Evolutionary conservation across 2,797 vertebrate species (phyloP), one percentile per base, ranked within the genome.

Genomic region (Hylomyscus alleni): DNA sequence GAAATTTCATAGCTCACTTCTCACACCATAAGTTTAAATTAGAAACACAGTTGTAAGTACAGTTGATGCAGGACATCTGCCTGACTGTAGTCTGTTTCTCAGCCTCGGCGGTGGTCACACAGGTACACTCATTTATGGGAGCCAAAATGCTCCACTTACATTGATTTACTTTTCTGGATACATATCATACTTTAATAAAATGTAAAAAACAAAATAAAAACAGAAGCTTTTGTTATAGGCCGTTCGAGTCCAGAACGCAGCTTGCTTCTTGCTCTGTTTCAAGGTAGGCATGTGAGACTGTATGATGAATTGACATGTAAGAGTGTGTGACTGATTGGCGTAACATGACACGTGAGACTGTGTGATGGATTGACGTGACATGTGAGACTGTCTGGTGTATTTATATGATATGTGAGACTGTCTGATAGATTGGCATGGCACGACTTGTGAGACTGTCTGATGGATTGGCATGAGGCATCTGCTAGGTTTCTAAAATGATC

Each of bases 1-100:
- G 90, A 94, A 80, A 80, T 62, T 34, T 81, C 69, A 67, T 26
- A 60, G 65, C 24, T 80, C 24, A 56, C 88, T 85, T 95, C 82
- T 67, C 11, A 44, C 47, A 54, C 75, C 7, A 0, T 20, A 67
- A 40, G 8, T 73, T 84, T 87, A 77, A 83, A 31, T 56, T 56
- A 82, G 65, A 93, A 82, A 67, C 31, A 15, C 2, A n/a, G 50
- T 83, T 87, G 83, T 54, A 54, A 60, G 19, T 60, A 4, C 2
- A 75, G 24, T 58, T 54, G 14, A 90, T 19, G 40, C 47, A n/a
- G 26, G 31, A 2, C 65, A 93, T 81, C 50, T 93, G 77, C 29
- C 72, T 92, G 40, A 62, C 60, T 7, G 40, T n/a, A 80, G 52
- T 65, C 47, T 94, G n/a, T 76, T 75, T 88, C 56, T 93, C 88